These are phyloP conservation scores for Cyanoramphus novaezelandiae DNA, from an alignment of 2,113 vertebrate species.

Conservation along the genomic window DNA sequence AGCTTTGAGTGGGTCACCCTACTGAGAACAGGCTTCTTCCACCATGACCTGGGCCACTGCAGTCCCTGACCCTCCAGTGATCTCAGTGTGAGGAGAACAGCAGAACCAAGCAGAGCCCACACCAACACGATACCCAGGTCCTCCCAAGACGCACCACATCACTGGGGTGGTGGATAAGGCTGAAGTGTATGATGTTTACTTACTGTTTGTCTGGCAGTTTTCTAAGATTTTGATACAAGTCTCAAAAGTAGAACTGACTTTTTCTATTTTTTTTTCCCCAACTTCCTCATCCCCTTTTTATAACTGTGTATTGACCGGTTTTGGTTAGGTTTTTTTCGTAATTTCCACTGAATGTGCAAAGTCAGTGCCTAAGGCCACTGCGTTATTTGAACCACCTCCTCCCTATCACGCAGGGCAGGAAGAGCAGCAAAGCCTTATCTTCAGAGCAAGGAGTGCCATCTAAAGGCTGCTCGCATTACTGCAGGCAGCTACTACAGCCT, in stretches of 20 bases:
- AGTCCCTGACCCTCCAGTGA: not conserved
- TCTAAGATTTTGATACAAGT: slow-evolving; percentile 57
- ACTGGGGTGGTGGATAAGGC: not conserved
- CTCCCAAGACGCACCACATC: not conserved
- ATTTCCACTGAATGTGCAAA: not conserved
- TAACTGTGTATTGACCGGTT: not conserved
- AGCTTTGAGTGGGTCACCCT: not conserved
- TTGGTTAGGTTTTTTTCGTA: not conserved
- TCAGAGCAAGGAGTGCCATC: slow-evolving; percentile 54
- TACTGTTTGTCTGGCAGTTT: slow-evolving; percentile 29
- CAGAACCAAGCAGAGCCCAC: not conserved
- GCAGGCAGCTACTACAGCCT: not conserved
- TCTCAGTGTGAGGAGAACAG: not conserved
- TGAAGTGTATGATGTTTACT: slow-evolving; percentile 15
- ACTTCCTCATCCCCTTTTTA: slow-evolving; percentile 43
- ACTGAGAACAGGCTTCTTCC: not conserved
- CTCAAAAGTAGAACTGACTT: slow-evolving; percentile 16
- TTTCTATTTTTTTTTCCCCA: slow-evolving; percentile 1
- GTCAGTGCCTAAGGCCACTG: slow-evolving; percentile 24
- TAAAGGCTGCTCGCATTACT: slow-evolving; percentile 28
- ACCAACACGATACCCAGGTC: not conserved
- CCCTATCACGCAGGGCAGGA: not conserved
- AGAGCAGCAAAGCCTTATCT: not conserved
- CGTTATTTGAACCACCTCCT: not conserved
- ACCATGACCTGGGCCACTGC: not conserved